Evolutionary conservation across 2,797 vertebrate species (phyloP), one percentile per base, ranked within the genome.

Genomic region (Avahi laniger): DNA sequence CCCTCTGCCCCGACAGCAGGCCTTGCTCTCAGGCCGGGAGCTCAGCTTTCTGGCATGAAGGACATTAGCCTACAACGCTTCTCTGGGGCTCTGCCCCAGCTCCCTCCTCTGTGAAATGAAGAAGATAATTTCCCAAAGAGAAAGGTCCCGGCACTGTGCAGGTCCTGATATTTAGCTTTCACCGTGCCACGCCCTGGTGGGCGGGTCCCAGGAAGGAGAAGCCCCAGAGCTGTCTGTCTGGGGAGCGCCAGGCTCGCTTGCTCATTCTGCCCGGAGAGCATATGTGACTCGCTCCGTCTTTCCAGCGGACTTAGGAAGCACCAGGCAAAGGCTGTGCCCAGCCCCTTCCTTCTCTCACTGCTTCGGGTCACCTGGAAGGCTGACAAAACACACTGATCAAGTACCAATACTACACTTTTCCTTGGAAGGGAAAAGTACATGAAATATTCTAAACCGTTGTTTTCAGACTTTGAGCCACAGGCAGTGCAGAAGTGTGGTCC

Each of bases 211-310:
- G 41, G 28, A 8, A 17, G 48, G 4, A 2, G 2, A 2, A 24
- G 12, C 9, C 0, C 33, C 35, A 38, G 52, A 65, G 20, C 7
- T 12, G 13, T 76, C 7, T 12, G 13, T 76, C 69, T 70, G 30
- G 4, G 5, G n/a, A 41, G 8, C 4, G 5, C 24, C 12, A 7
- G 43, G 20, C n/a, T 78, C 9, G 0, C 41, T 41, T 7, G 9
- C n/a, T 65, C 67, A 17, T 48, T 57, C 73, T 41, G 65, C n/a
- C 13, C 4, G 0, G 17, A 22, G 41, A 30, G 12, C 1, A 22
- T 28, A 30, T 15, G 43, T 0, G 30, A 12, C 46, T 30, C 30
- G 2, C 43, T 59, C 46, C 61, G 15, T 18, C 73, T 61, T 69
- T 46, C 46, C 7, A 26, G 48, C 26, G 11, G 50, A 41, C 10